phyloP scores from a whole-genome alignment of 2,888 invertebrate genomes.

The Bursaphelenchus okinawaensis region DNA sequence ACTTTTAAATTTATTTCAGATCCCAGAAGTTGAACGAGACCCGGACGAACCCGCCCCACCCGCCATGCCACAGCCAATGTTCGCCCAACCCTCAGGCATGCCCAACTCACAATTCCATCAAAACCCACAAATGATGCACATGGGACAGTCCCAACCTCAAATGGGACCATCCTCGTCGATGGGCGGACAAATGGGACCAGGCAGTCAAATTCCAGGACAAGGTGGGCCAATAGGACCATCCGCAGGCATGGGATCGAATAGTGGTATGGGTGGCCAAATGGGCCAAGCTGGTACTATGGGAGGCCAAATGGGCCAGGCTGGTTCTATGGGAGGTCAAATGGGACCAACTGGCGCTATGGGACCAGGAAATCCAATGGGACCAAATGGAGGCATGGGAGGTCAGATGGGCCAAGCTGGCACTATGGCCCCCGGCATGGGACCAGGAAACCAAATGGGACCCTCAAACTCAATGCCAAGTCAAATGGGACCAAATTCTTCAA shows the following conservation, averaged over 20 bases:
- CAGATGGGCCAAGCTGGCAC: background rate
- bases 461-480: too few species aligned
- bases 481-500: too few species aligned
- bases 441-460: too few species aligned
- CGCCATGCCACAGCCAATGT: slow-evolving; percentile 1
- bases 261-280: background rate
- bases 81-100: background rate
- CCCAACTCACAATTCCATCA: background rate
- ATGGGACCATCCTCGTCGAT: too few species aligned
- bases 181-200: too few species aligned
- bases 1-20: background rate
- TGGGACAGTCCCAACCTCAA: background rate
- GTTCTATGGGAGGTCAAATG: background rate
- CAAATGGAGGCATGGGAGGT: slow-evolving; percentile 1
- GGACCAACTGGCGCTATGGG: background rate
- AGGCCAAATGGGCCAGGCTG: background rate
- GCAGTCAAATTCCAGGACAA: too few species aligned
- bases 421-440: too few species aligned
- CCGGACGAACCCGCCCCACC: background rate
- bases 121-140: background rate
- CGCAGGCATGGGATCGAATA: background rate
- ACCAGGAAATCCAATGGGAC: too few species aligned
- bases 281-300: background rate
- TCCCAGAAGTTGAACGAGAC: slow-evolving; percentile 9
- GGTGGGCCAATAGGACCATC: background rate